Base-by-base conservation (phyloP, 2,888 invertebrate genomes). In the Beris morrisii region DNA sequence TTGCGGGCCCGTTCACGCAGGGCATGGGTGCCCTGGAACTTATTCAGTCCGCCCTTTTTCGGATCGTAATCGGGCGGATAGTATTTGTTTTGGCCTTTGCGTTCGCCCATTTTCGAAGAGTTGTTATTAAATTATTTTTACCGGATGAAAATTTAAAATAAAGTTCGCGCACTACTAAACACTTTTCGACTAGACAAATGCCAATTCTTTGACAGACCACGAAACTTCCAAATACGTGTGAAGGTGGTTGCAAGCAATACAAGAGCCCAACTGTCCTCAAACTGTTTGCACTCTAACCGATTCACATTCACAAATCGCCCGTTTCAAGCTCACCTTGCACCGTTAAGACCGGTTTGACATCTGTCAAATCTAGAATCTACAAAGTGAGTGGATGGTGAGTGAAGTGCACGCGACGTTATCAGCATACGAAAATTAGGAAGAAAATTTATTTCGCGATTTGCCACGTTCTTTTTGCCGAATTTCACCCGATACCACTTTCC, bases 11-110 rank as follows among this genome's bases (percentile, higher is more conserved):
- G 83, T 80, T 99, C 98, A 38, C 99, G 86, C 46, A 99, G 82
- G 1, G 98, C 97, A 86, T 99, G 99, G 12, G 95, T 95, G 4
- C 92, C 92, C 75, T 90, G 86, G 81, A 96, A 98, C 79, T 93
- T 93, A 78, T 99, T 98, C 43, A 99, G 86, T 5, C 95, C 95
- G 72, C 97, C 95, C 74, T 91, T 92, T 75, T 89, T 89, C 4
- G 97, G 98, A 82, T 98, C 93, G 83, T 97, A 99, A 81, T 99
- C 98, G 11, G 99, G 98, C 71, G 99, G 99, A 78, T 99, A 99
- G 78, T 99, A 99, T 73, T 92, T 91, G 80, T 99, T 99, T 73
- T 92, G 92, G 50, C 97, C 97, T 82, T 99, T 99, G 45, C 99
- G 88, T 84, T 99, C 99, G 78, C 97, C 99, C 99, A 93, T 93